Evolutionary conservation across 2,113 vertebrate species (phyloP), one percentile per base, ranked within the genome.

Genomic region (Scophthalmus maximus): DNA sequence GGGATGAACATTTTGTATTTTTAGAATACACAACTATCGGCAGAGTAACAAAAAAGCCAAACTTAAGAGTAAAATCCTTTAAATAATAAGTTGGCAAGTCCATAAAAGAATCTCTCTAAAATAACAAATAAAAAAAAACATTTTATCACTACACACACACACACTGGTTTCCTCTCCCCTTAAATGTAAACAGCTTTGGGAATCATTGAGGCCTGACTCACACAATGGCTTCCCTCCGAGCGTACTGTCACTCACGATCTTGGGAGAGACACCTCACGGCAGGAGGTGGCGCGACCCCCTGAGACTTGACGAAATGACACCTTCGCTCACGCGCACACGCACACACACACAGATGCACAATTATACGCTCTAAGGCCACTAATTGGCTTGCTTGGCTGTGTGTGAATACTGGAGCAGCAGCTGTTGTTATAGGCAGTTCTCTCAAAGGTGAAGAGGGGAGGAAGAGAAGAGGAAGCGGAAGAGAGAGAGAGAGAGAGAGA

Each of bases 211-310:
- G 88, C 88, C 65, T 87, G 85, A 86, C 86, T 64, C 59, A 22
- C 64, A 90, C 85, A 89, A 87, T 65, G 78, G 44, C 74, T 72
- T 71, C 87, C 84, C 78, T 71, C 52, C 6, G 55, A 80, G 83
- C 1, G 15, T 30, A 57, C 84, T 87, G 89, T 87, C 88, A 90
- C 83, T 92, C 88, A 90, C 77, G 68, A 84, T 82, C 82, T 53
- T 62, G 59, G 66, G 77, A 87, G 71, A 92, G 87, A 92, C 91
- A 87, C 83, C 87, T 83, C 92, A 71, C 92, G 18, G 87, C 87
- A 79, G 88, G 92, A 86, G 84, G 83, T 86, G 88, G 85, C 82
- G 83, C 83, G 79, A 87, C 85, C 88, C 79, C 87, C 87, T 29
- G 78, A 86, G 87, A 84, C 75, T 72, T 78, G 57, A 83, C 64